phyloP scores from a whole-genome alignment of 2,888 invertebrate species.

The Pyralis farinalis region DNA sequence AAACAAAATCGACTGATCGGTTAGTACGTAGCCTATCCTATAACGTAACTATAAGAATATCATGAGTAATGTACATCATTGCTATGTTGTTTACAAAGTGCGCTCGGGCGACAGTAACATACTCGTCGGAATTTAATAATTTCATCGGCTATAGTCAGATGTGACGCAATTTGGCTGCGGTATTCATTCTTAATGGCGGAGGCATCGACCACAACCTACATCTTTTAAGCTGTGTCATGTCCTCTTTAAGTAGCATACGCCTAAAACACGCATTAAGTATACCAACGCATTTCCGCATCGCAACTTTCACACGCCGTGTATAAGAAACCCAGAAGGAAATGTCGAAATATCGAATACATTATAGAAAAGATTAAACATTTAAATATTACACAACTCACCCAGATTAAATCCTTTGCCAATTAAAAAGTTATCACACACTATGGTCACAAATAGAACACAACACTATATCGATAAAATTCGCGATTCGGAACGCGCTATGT shows the following conservation, averaged over 20 bases:
- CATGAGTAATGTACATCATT: too few species aligned
- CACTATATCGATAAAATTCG: conserved; percentile 9
- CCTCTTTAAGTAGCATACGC: too few species aligned
- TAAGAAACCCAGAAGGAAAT: conserved; percentile 37
- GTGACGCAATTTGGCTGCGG: conserved; percentile 6
- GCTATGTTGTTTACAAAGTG: too few species aligned
- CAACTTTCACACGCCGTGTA: conserved; percentile 37
- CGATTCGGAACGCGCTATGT: conserved; percentile 27
- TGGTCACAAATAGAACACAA: conserved; percentile 32
- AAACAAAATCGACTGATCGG: too few species aligned
- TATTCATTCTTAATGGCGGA: background rate
- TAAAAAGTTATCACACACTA: conserved; percentile 23
- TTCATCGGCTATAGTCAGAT: too few species aligned
- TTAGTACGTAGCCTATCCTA: too few species aligned
- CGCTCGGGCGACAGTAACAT: too few species aligned
- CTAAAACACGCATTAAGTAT: conserved; percentile 4
- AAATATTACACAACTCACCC: conserved; percentile 18
- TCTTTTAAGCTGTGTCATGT: background rate
- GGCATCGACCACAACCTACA: too few species aligned
- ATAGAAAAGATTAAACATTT: conserved; percentile 30
- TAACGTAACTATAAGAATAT: too few species aligned
- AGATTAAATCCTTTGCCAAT: conserved; percentile 14
- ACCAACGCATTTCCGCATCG: conserved; percentile 10
- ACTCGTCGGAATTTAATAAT: too few species aligned
- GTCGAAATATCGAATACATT: conserved; percentile 39